Evolutionary conservation across 2,113 vertebrate species (phyloP), one percentile per base, ranked within the genome.

Genomic region (Rafetus swinhoei): DNA sequence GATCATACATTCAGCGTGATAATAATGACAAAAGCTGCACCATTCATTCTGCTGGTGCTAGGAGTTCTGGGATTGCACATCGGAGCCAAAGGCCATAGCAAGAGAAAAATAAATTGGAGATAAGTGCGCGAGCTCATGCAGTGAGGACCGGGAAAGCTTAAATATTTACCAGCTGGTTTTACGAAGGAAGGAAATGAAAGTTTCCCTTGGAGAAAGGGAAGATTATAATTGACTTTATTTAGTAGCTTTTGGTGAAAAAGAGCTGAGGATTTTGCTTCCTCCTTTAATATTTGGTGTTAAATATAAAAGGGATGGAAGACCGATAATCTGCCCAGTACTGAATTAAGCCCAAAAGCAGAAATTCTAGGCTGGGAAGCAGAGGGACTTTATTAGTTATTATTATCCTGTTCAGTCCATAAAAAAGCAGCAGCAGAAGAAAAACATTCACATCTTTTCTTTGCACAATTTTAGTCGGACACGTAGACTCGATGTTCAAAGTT

Each of bases 271-370:
- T 90, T 90, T 95, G 93, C 95, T 97, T 97, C 94, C 87, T 92
- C 80, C 90, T 92, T 97, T 95, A 96, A 88, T 96, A 95, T 94
- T 94, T 89, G 90, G 91, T 95, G 94, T 96, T 96, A 94, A 96
- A 93, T 82, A 65, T 95, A 87, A 96, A 92, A 96, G 65, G 65
- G 91, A 89, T 94, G 91, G 24, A 95, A 97, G 89, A 79, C 81
- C 60, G 89, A 84, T 83, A 93, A 84, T n/a, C 82, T 76, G 60
- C 72, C 85, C 84, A 91, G 65, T 69, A 85, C 62, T 56, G 85
- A 96, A 85, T 92, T 95, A 96, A 92, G 94, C 79, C 1, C 16
- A 83, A 92, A 95, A 89, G 57, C 32, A 57, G 86, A 86, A 15
- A 53, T 85, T 86, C 96, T 93, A 89, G 88, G 81, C 18, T 74